Conservation (phyloP, 2,888 invertebrate species). For the Drosophila phalerata region DNA sequence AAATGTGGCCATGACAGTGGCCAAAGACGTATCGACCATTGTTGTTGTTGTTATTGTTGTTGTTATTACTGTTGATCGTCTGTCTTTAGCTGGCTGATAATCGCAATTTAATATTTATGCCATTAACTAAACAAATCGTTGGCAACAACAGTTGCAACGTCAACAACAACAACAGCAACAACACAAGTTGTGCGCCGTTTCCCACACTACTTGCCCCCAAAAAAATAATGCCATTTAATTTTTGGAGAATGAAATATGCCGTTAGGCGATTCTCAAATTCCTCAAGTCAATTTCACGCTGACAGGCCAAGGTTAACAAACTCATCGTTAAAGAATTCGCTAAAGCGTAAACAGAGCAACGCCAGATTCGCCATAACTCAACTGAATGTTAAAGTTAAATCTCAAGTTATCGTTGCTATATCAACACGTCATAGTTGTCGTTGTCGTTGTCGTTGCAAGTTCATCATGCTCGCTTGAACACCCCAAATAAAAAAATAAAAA, state of each 20-base stretch:
- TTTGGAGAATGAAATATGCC: conserved; percentile 28
- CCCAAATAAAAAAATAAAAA: conserved; percentile 19
- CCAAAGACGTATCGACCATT: conserved; percentile 31
- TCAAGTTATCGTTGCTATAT: conserved; percentile 42
- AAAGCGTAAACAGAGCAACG: conserved; percentile 73
- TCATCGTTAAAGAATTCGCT: conserved; percentile 61
- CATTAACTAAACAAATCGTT: conserved; percentile 72
- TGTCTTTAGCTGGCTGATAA: conserved; percentile 58
- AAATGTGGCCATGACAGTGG: conserved; percentile 78
- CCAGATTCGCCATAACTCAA: conserved; percentile 58
- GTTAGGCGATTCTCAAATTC: conserved; percentile 43
- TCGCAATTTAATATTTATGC: conserved; percentile 76
- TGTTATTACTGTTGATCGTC: conserved; percentile 27
- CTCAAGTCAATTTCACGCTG: conserved; percentile 57
- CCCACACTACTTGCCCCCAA: conserved; percentile 39
- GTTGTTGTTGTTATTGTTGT: conserved; percentile 30
- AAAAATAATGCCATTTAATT: conserved; percentile 49
- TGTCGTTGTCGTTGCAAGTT: conserved; percentile 60
- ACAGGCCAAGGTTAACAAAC: conserved; percentile 72
- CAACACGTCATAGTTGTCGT: conserved; percentile 21
- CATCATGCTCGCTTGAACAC: conserved; percentile 73
- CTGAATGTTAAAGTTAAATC: conserved; percentile 37
- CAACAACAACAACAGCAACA: not conserved
- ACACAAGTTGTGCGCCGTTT: conserved; percentile 17
- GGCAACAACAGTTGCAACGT: conserved; percentile 40